Evolutionary conservation across 2,113 vertebrate genomes (phyloP).

Genomic region (Sinocyclocheilus anophthalmus): DNA sequence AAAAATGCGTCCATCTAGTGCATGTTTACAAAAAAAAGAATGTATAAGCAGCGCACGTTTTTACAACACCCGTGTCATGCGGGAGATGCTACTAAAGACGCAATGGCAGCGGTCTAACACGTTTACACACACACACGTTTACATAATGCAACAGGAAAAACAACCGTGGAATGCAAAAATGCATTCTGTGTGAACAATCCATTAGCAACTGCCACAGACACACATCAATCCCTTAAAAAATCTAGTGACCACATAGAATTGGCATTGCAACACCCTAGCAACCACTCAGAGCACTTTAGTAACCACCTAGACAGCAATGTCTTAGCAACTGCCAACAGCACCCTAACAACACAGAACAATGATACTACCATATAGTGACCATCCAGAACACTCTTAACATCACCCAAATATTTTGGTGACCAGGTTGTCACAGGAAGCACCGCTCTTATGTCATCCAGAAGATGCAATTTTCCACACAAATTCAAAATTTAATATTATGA

Average conservation of each 20-base stretch:
- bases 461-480: neutral
- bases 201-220: neutral
- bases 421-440: neutral
- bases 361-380: neutral
- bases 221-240: neutral
- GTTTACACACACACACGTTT: no score
- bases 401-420: neutral
- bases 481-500: neutral
- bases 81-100: neutral
- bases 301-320: neutral
- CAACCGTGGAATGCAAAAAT: neutral
- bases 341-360: neutral
- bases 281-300: neutral
- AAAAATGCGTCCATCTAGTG: no score
- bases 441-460: neutral
- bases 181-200: neutral
- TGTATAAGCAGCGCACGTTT: neutral
- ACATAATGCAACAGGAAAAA: neutral
- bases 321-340: neutral
- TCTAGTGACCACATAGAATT: neutral
- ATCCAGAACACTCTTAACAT: neutral
- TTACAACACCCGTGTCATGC: neutral
- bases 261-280: neutral
- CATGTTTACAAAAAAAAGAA: no score
- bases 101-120: neutral